These are phyloP conservation scores for Tuberolachnus salignus DNA, from an alignment of 2,888 invertebrate species.

Conservation along the genomic window DNA sequence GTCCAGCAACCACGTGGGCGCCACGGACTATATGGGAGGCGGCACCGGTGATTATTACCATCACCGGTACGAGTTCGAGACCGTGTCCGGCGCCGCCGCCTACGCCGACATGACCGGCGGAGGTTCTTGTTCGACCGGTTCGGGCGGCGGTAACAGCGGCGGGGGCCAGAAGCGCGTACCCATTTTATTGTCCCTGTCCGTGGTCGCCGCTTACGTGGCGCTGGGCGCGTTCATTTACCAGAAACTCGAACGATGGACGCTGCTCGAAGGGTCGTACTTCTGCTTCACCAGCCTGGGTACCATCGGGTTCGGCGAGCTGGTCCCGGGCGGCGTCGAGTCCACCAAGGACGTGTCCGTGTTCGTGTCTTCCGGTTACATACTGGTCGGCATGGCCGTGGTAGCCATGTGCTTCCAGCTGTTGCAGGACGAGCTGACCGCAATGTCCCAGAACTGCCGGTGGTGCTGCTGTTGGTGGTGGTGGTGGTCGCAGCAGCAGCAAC, in stretches of 20 bases:
- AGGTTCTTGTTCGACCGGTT: slow-evolving; percentile 17
- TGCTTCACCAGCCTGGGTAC: slow-evolving; percentile 71
- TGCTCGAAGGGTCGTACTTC: slow-evolving; percentile 78
- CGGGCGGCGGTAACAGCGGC: slow-evolving; percentile 1
- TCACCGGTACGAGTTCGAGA: slow-evolving; percentile 45
- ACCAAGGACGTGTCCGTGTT: slow-evolving; percentile 73
- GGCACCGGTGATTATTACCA: slow-evolving; percentile 18
- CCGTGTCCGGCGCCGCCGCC: slow-evolving; percentile 23
- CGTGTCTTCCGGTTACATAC: slow-evolving; percentile 79
- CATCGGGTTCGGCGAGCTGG: slow-evolving; percentile 81
- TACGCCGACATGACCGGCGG: neutral
- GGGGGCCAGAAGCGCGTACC: slow-evolving; percentile 71
- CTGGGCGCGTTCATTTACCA: slow-evolving; percentile 90
- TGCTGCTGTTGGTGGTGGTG: slow-evolving; percentile 62
- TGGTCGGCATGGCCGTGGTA: slow-evolving; percentile 83
- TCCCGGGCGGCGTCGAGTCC: slow-evolving; percentile 69
- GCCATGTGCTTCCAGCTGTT: slow-evolving; percentile 88
- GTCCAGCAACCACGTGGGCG: slow-evolving; percentile 58
- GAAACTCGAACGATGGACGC: slow-evolving; percentile 88
- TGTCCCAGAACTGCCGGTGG: slow-evolving; percentile 64
- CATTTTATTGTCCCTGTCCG: slow-evolving; percentile 81
- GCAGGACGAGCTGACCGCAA: slow-evolving; percentile 74
- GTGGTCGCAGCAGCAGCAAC: slow-evolving; percentile 55
- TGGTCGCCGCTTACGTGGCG: slow-evolving; percentile 85
- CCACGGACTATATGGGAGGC: neutral